Percentiles rank a stretch among this genome's conserved stretches.
These are phyloP conservation scores for Charanyca ferruginea DNA, from an alignment of 2,888 invertebrate genomes.

Conservation along the genomic window DNA sequence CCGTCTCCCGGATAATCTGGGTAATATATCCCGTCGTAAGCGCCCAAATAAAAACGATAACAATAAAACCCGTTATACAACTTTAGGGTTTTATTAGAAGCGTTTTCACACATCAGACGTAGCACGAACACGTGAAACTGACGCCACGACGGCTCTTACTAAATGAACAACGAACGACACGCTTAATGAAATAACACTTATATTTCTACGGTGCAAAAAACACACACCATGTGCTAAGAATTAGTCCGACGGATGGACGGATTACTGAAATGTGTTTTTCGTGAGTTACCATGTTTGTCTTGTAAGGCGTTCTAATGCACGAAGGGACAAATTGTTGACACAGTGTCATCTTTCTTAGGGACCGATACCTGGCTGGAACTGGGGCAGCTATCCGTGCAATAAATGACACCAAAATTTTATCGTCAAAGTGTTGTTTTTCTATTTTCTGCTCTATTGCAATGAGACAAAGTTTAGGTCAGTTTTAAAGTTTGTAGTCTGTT, in stretches of 20 bases:
- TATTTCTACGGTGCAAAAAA: slow-evolving; percentile 85
- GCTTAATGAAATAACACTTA: slow-evolving; percentile 89
- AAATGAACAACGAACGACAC: slow-evolving; percentile 75
- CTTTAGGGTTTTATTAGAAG: slow-evolving; percentile 58
- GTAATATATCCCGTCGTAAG: slow-evolving; percentile 22
- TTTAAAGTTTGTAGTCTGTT: slow-evolving; percentile 35
- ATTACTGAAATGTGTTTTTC: slow-evolving; percentile 88
- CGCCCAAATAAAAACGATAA: slow-evolving; percentile 45
- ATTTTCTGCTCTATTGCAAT: slow-evolving; percentile 67
- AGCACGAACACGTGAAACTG: slow-evolving; percentile 71
- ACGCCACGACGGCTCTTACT: slow-evolving; percentile 60
- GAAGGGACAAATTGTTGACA: slow-evolving; percentile 88
- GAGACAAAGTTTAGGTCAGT: slow-evolving; percentile 42
- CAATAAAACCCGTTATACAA: slow-evolving; percentile 54
- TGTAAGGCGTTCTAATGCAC: slow-evolving; percentile 85
- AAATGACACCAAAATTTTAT: slow-evolving; percentile 60
- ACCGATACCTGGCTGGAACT: slow-evolving; percentile 83
- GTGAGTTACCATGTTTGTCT: slow-evolving; percentile 87
- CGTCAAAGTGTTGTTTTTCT: slow-evolving; percentile 28
- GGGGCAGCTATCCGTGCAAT: slow-evolving; percentile 70
- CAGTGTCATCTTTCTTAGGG: slow-evolving; percentile 88
- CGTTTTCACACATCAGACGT: slow-evolving; percentile 64
- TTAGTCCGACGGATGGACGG: slow-evolving; percentile 86
- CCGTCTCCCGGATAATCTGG: slow-evolving; percentile 8
- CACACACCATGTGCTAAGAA: slow-evolving; percentile 85